Evolutionary conservation across 2,888 invertebrate species (phyloP).

Genomic region (Tanaodytes sp.): DNA sequence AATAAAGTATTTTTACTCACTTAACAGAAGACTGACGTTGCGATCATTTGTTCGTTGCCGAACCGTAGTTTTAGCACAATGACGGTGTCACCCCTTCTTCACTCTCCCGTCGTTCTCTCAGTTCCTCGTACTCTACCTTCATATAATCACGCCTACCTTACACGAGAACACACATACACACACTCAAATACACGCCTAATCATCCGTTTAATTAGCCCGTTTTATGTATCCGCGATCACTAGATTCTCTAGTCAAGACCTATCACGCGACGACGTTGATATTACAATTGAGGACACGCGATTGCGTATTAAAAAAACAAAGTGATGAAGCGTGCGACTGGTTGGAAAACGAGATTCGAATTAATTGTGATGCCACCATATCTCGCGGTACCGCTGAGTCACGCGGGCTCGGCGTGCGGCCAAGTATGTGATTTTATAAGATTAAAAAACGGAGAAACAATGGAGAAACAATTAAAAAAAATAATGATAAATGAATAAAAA

Average conservation of each 20-base stretch:
- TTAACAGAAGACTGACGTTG: conserved; percentile 53
- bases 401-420: conserved; percentile 71
- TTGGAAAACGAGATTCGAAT: conserved; percentile 70
- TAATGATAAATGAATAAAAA: conserved; percentile 10
- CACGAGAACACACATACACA: too few relatives aligned
- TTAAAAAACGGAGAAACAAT: conserved; percentile 34
- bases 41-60: too few relatives aligned
- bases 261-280: conserved; percentile 55
- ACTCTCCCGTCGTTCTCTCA: conserved; percentile 31
- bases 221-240: conserved; percentile 50
- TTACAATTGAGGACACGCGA: conserved; percentile 50
- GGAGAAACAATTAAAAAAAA: conserved; percentile 9
- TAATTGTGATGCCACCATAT: conserved; percentile 86
- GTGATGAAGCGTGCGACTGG: conserved; percentile 59
- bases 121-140: conserved; percentile 45
- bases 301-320: conserved; percentile 50
- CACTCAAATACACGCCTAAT: conserved; percentile 46
- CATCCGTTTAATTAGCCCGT: conserved; percentile 46
- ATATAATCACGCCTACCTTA: conserved; percentile 50
- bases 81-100: conserved; percentile 2
- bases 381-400: conserved; percentile 77
- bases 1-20: conserved; percentile 37
- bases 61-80: conserved; percentile 28
- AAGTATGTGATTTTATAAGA: conserved; percentile 73
- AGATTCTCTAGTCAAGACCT: conserved; percentile 56